Conservation (phyloP, 2,797 vertebrate genomes). For the Diplodus puntazzo region DNA sequence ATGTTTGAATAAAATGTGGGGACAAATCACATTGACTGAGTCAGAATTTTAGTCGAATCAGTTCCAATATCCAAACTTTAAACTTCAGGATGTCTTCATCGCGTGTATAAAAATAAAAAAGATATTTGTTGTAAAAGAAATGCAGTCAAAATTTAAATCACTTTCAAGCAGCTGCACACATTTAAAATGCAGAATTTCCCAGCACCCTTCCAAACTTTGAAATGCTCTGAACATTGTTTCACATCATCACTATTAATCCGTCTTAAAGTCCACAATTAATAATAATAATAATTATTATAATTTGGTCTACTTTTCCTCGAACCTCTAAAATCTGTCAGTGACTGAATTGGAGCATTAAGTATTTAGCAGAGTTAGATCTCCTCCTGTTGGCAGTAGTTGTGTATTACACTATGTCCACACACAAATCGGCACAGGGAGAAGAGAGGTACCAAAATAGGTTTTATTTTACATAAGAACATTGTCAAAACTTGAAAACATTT, state of each 20-base stretch:
- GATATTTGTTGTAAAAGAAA: no score
- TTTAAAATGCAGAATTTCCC: no score
- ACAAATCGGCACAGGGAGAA: slow-evolving; percentile 40
- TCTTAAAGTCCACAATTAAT: not conserved
- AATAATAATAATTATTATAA: no score
- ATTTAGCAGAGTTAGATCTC: slow-evolving; percentile 37
- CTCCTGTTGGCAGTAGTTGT: slow-evolving; percentile 54
- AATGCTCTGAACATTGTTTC: not conserved
- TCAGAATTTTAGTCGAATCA: not conserved
- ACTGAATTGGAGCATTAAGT: not conserved
- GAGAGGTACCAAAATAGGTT: slow-evolving; percentile 88
- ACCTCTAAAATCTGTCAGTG: not conserved
- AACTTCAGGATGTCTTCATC: not conserved
- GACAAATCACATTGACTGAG: no score
- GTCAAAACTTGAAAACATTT: slow-evolving; percentile 83
- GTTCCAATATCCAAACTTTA: not conserved
- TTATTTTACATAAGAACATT: slow-evolving; percentile 87
- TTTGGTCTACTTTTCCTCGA: not conserved
- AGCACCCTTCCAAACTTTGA: no score
- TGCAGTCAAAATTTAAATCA: no score
- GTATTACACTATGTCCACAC: slow-evolving; percentile 48
- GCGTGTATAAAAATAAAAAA: no score
- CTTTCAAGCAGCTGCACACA: no score
- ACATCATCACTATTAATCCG: not conserved
- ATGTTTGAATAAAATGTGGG: no score